Conservation (phyloP, 2,797 vertebrate genomes). For the Denticeps clupeoides region DNA sequence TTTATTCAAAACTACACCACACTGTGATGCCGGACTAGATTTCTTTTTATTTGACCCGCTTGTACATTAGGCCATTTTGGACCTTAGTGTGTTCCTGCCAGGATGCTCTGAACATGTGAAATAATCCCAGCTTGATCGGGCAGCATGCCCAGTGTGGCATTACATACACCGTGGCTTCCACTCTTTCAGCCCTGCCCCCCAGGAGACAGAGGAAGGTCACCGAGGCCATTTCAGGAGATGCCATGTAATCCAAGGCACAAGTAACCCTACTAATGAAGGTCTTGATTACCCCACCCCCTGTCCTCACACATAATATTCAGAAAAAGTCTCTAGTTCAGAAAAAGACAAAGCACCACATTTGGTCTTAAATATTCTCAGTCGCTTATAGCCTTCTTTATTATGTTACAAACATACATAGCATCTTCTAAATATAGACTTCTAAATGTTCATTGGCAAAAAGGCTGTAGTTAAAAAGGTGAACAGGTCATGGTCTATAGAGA, state of each 20-base stretch:
- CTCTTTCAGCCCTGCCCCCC: too few species aligned
- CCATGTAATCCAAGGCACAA: too few species aligned
- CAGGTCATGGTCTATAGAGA: conserved; percentile 56
- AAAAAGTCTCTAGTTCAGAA: neutral
- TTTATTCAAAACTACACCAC: too few species aligned
- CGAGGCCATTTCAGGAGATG: neutral
- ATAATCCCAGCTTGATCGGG: conserved; percentile 42
- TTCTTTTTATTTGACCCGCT: too few species aligned
- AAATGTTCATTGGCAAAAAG: conserved; percentile 71
- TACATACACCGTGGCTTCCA: conserved; percentile 28
- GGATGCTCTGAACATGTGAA: conserved; percentile 27
- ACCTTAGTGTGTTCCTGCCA: conserved; percentile 1
- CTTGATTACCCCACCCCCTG: too few species aligned
- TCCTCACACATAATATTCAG: too few species aligned
- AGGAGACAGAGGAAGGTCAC: too few species aligned
- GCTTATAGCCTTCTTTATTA: conserved; percentile 61
- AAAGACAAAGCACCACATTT: neutral
- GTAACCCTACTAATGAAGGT: too few species aligned
- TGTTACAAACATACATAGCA: conserved; percentile 83
- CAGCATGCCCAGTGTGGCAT: conserved; percentile 29
- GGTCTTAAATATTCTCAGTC: conserved; percentile 26
- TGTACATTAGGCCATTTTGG: neutral
- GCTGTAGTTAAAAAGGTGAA: conserved; percentile 59
- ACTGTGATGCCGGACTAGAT: too few species aligned
- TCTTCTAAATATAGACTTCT: conserved; percentile 82